Evolutionary conservation across 2,797 vertebrate genomes (phyloP).

Genomic region (Tapirus indicus): DNA sequence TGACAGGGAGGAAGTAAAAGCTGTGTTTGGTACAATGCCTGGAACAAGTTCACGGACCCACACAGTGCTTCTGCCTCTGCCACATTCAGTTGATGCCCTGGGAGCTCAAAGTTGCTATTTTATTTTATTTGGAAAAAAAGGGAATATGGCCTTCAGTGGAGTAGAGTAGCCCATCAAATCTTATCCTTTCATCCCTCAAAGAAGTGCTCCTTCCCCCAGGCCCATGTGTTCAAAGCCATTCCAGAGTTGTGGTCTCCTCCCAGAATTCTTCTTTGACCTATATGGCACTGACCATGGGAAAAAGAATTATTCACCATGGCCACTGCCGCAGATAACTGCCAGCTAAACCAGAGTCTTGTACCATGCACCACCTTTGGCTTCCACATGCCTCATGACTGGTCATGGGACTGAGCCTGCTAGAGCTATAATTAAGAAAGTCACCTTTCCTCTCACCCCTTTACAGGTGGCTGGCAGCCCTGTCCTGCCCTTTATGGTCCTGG

Average conservation of each 20-base stretch:
- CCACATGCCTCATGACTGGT: background rate
- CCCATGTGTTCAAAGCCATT: constrained; percentile 22
- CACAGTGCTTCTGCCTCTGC: background rate
- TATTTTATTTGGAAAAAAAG: background rate
- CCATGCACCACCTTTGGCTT: background rate
- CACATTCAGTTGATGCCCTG: background rate
- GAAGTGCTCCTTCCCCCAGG: background rate
- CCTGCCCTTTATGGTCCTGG: background rate
- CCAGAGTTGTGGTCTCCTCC: constrained; percentile 9
- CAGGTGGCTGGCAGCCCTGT: background rate
- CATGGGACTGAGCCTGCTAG: background rate
- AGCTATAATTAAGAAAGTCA: background rate
- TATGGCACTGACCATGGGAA: background rate
- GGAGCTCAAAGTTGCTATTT: background rate
- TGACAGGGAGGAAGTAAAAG: background rate
- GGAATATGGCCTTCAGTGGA: background rate
- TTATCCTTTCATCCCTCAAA: background rate
- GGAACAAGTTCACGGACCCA: background rate
- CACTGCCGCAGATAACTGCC: background rate
- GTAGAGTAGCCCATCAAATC: background rate
- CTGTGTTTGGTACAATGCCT: background rate
- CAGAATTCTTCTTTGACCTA: constrained; percentile 30
- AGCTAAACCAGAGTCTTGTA: constrained; percentile 14
- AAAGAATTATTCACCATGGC: background rate
- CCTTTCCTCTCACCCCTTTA: background rate